Percentiles rank a stretch among this genome's conserved stretches.
Evolutionary conservation across 2,797 vertebrate genomes (phyloP).

Genomic region (Phoeniculus purpureus): DNA sequence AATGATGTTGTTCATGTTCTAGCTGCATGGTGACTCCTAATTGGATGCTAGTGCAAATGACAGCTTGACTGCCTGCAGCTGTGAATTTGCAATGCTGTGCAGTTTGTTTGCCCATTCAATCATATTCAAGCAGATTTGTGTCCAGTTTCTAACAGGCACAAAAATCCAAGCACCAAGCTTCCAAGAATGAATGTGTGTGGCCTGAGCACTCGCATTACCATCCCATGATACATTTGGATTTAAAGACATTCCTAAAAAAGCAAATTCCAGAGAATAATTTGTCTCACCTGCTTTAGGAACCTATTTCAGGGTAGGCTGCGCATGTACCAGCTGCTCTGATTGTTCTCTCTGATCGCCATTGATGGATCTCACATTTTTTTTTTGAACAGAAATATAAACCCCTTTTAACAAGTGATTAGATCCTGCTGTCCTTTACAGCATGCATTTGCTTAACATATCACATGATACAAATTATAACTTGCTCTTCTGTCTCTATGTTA

Average conservation of each 20-base stretch:
- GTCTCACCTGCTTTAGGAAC: background rate
- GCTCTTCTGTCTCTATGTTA: background rate
- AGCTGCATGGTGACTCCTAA: conserved; percentile 40
- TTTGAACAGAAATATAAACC: background rate
- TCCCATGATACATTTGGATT: background rate
- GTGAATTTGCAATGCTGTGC: conserved; percentile 27
- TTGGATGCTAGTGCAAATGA: conserved; percentile 7
- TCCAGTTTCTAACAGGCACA: background rate
- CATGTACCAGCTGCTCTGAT: background rate
- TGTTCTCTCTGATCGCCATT: background rate
- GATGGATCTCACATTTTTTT: background rate
- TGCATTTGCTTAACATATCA: background rate
- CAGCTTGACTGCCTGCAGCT: conserved; percentile 57
- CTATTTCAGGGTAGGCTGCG: background rate
- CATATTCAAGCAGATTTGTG: conserved; percentile 6
- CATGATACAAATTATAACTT: background rate
- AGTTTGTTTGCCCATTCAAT: conserved; percentile 8
- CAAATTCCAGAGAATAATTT: background rate
- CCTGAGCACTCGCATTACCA: background rate
- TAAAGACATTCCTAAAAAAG: background rate
- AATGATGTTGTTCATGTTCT: conserved; percentile 2
- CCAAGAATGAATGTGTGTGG: background rate
- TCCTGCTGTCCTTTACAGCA: background rate
- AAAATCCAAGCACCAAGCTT: background rate
- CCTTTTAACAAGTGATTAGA: background rate